Conservation (phyloP, 2,113 vertebrate genomes). For the Ophiodon elongatus region DNA sequence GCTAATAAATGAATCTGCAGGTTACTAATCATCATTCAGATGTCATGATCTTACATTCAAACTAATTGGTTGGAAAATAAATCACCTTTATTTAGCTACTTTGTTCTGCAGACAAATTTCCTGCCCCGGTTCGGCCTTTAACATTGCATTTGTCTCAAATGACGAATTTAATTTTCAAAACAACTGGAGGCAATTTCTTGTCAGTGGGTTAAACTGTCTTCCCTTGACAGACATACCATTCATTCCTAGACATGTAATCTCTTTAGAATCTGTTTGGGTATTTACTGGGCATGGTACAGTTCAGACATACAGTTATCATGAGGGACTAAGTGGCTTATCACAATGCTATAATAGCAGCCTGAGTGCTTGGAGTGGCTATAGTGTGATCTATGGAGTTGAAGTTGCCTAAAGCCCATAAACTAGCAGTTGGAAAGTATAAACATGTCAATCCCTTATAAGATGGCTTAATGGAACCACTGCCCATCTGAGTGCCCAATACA, state of each 20-base stretch:
- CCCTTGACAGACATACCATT: slow-evolving; percentile 73
- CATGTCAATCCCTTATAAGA: slow-evolving; percentile 25
- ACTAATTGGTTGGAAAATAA: neutral
- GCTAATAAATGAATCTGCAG: neutral
- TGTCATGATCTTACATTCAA: neutral
- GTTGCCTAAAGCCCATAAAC: slow-evolving; percentile 56
- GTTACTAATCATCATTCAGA: slow-evolving; percentile 8
- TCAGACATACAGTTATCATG: slow-evolving; percentile 55
- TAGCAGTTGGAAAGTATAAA: slow-evolving; percentile 40
- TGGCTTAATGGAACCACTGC: slow-evolving; percentile 17
- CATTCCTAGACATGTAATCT: slow-evolving; percentile 80
- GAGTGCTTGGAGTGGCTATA: slow-evolving; percentile 28
- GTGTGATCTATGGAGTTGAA: slow-evolving; percentile 43
- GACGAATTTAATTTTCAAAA: slow-evolving; percentile 59
- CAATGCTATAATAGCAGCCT: slow-evolving; percentile 43
- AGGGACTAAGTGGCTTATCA: slow-evolving; percentile 42
- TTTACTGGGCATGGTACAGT: slow-evolving; percentile 53
- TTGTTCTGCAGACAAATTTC: slow-evolving; percentile 43
- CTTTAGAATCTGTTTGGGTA: slow-evolving; percentile 61
- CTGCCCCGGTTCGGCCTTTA: slow-evolving; percentile 17
- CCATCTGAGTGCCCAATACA: slow-evolving; percentile 1
- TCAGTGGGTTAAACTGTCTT: slow-evolving; percentile 58
- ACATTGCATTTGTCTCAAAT: slow-evolving; percentile 36
- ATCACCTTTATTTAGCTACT: neutral
- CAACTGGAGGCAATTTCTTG: slow-evolving; percentile 40